Base-by-base conservation (phyloP, 2,113 vertebrate species). In the Chinchilla lanigera region DNA sequence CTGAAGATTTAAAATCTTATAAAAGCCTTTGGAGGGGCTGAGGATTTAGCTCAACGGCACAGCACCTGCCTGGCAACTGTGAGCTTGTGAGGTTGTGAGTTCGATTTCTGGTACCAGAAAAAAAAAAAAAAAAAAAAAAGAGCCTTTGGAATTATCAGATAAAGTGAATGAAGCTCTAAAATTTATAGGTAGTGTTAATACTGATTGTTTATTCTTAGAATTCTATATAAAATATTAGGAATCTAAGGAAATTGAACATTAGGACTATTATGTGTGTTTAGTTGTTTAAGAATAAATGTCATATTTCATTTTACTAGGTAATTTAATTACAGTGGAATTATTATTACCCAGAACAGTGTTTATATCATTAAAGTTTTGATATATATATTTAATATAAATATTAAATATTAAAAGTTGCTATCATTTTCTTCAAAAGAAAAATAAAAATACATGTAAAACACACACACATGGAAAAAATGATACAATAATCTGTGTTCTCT, bases 141-240 rank as follows among this genome's bases (percentile, higher is more conserved):
- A 75, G 13, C 84, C 10, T 84, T 54, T 88, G 50, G 35, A 90
- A 84, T 95, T 28, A 35, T 65, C 35, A 67, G 22, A 65, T 90
- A 61, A 81, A 88, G 83, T 47, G 11, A 75, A 73, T 83, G 10
- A 65, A 94, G 2, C 11, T 65, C 63, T 87, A 71, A 77, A 67
- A 22, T 44, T n/a, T 54, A 89, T 67, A 82, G 28, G 11, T 60
- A 24, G 7, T 65, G 92, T 93, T 52, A 83, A 91, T 93, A 96
- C 75, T 81, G 90, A 61, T 58, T 97, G 9, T 35, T 83, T 86
- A 78, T 90, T 78, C 90, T 87, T 26, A 71, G 30, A 90, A 87
- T 20, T 63, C 54, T 50, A 65, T 12, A 71, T 82, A 33, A 73
- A 89, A 60, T 54, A 89, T 69, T 96, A 88, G 10, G 71, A 24